phyloP scores from a whole-genome alignment of 2,113 vertebrate genomes.

The Syngnathus typhle region DNA sequence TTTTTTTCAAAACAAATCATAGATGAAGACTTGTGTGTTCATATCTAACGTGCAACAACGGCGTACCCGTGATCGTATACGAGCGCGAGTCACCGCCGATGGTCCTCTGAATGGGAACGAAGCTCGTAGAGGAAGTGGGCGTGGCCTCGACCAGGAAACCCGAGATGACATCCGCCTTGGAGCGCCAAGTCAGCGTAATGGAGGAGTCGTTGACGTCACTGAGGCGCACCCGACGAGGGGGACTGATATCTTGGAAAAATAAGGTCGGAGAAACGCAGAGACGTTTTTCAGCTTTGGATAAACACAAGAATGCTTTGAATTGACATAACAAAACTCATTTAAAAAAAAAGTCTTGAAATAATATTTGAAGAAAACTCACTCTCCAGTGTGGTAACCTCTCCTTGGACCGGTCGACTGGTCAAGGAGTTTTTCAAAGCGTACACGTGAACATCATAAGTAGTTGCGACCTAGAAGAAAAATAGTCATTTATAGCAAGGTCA shows the following conservation, averaged over 20 bases:
- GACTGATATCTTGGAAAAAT: constrained; percentile 78
- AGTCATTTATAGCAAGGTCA: no score
- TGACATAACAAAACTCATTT: not conserved
- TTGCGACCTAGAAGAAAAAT: constrained; percentile 74
- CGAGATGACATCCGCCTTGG: constrained; percentile 85
- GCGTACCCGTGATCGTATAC: constrained; percentile 83
- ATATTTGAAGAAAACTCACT: constrained; percentile 66
- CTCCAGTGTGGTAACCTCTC: constrained; percentile 82
- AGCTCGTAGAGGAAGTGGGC: constrained; percentile 62
- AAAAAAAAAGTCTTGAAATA: not conserved
- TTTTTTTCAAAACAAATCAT: not conserved
- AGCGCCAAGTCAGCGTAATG: constrained; percentile 88
- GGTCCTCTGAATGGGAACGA: constrained; percentile 76
- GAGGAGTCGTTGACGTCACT: constrained; percentile 83
- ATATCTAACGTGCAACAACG: not conserved
- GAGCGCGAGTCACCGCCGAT: constrained; percentile 74
- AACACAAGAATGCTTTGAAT: not conserved
- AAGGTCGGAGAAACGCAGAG: not conserved
- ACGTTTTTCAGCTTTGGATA: not conserved
- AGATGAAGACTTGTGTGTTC: not conserved
- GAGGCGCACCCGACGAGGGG: constrained; percentile 87
- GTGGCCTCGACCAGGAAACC: constrained; percentile 87
- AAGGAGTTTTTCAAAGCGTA: constrained; percentile 88
- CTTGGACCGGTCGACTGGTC: constrained; percentile 83
- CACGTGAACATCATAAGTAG: constrained; percentile 86